These are phyloP conservation scores for Onchidella celtica DNA, from an alignment of 2,888 invertebrate species.

Conservation along the genomic window DNA sequence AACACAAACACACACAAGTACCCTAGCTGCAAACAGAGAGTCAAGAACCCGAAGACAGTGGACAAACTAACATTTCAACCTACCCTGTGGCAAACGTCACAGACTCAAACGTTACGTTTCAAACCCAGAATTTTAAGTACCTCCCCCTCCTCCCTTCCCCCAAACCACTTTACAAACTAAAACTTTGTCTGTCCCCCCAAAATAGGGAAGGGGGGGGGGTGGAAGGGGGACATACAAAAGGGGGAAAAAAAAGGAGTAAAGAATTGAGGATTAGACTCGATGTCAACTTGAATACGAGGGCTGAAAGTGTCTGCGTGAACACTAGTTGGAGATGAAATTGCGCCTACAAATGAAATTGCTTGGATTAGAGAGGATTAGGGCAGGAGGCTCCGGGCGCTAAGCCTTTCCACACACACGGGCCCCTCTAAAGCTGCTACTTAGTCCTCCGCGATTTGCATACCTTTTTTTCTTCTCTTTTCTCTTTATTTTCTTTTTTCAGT, in stretches of 20 bases:
- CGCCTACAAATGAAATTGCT: slow-evolving; percentile 19
- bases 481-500: no score
- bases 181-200: no score
- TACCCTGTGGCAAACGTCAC: no score
- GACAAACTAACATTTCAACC: no score
- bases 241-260: not conserved
- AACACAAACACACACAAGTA: no score
- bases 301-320: not conserved
- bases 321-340: not conserved
- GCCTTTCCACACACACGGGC: slow-evolving; percentile 25
- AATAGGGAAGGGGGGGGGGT: not conserved
- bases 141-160: not conserved
- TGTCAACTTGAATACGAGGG: not conserved
- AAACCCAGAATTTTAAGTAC: not conserved
- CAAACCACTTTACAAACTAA: no score
- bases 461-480: no score
- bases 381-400: not conserved
- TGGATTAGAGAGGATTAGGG: slow-evolving; percentile 1
- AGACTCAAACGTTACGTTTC: not conserved
- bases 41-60: no score
- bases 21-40: no score
- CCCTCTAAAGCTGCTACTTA: not conserved
- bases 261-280: not conserved
- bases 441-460: slow-evolving; percentile 1
- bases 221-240: not conserved